Percentiles rank a stretch among this genome's conserved stretches.
Conservation (phyloP, 2,888 invertebrate species). For the Nomada fucata region DNA sequence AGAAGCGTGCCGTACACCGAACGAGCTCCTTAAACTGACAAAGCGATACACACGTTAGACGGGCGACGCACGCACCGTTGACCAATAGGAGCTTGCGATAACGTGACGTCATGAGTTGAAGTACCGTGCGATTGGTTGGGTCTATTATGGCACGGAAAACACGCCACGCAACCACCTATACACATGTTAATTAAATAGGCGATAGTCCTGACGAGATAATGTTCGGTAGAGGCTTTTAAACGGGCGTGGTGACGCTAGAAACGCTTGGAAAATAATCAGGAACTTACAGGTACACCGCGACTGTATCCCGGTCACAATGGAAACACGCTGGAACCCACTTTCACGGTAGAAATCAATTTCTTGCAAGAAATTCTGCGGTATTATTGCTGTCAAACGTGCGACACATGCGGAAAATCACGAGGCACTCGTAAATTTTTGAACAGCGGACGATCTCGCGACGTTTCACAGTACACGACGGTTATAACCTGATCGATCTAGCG, state of each 20-base stretch:
- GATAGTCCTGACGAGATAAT: conserved; percentile 74
- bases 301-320: conserved; percentile 67
- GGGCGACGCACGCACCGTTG: conserved; percentile 70
- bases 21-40: conserved; percentile 74
- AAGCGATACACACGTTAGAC: conserved; percentile 75
- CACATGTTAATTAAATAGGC: conserved; percentile 82
- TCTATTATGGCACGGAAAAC: conserved; percentile 83
- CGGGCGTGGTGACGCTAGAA: conserved; percentile 71
- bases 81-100: conserved; percentile 72
- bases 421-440: conserved; percentile 52
- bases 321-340: conserved; percentile 69
- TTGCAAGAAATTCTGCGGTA: conserved; percentile 52
- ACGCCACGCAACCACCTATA: conserved; percentile 84
- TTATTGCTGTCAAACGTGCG: conserved; percentile 50
- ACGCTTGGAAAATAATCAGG: conserved; percentile 47
- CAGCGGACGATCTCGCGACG: conserved; percentile 63
- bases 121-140: conserved; percentile 79
- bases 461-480: conserved; percentile 75
- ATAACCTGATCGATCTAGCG: conserved; percentile 83
- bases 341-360: conserved; percentile 68
- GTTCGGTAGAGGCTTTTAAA: conserved; percentile 61
- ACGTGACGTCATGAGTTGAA: conserved; percentile 80
- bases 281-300: conserved; percentile 64
- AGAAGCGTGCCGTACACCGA: conserved; percentile 70
- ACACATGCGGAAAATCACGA: conserved; percentile 48